A percentile compares a stretch with the other conserved stretches of the same genome.
These are phyloP conservation scores for Tyto alba DNA, from an alignment of 2,113 vertebrate species.

Conservation along the genomic window DNA sequence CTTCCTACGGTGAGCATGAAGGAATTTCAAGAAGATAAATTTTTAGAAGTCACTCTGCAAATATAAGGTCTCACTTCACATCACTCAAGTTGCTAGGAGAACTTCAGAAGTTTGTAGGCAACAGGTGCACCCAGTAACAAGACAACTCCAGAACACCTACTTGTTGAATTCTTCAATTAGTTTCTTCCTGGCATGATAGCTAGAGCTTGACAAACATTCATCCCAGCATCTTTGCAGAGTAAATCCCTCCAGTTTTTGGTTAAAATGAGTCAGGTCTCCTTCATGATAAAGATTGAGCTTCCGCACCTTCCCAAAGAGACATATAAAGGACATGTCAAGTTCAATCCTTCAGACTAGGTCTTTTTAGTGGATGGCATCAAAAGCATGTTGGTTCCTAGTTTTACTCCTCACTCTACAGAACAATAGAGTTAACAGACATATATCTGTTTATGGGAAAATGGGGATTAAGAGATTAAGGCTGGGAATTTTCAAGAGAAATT, in stretches of 20 bases:
- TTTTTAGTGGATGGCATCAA: not conserved
- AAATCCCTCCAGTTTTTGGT: constrained; percentile 83
- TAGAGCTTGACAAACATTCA: constrained; percentile 80
- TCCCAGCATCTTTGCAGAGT: constrained; percentile 89
- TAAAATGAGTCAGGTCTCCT: constrained; percentile 88
- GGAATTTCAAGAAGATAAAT: not conserved
- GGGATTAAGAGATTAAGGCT: not conserved
- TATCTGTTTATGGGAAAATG: not conserved
- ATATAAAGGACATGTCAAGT: not conserved
- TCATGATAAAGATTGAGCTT: constrained; percentile 84
- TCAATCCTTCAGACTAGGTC: not conserved
- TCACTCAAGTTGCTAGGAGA: not conserved
- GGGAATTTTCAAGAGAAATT: not conserved
- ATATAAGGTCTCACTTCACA: not conserved
- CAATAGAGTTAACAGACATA: not conserved
- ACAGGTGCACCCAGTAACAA: not conserved
- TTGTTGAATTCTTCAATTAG: constrained; percentile 84
- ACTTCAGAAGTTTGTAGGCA: not conserved
- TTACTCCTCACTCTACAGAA: not conserved
- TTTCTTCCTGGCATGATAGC: constrained; percentile 68
- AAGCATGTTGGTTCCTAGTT: not conserved
- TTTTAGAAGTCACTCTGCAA: not conserved
- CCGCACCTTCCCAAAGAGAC: constrained; percentile 77
- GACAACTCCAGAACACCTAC: constrained; percentile 57
- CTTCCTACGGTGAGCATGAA: not conserved